These are phyloP conservation scores for Creontiades dilutus DNA, from an alignment of 2,888 invertebrate genomes.

Conservation along the genomic window DNA sequence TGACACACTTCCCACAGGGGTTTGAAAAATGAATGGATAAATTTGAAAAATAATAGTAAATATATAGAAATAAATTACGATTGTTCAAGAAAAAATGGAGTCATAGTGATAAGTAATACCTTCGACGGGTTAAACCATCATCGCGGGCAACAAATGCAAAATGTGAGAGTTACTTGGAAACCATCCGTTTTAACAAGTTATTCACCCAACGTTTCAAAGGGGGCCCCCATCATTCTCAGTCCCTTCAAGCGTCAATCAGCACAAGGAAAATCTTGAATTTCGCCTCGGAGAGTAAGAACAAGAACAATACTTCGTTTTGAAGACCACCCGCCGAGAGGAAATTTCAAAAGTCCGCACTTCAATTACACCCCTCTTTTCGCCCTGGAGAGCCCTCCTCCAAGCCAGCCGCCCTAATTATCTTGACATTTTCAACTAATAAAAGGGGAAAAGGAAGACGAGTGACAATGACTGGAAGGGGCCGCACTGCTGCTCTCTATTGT, in stretches of 20 bases:
- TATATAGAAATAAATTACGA: too few species aligned
- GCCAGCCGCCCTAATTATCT: constrained; percentile 56
- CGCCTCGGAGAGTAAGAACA: not conserved
- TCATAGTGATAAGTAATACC: too few species aligned
- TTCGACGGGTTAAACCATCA: too few species aligned
- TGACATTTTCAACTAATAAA: constrained; percentile 62
- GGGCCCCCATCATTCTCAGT: not conserved
- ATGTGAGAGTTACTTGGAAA: not conserved
- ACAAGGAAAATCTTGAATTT: constrained; percentile 10
- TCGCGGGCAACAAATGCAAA: too few species aligned
- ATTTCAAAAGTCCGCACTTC: constrained; percentile 34
- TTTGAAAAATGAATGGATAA: too few species aligned
- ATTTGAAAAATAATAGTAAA: too few species aligned
- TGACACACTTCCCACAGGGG: too few species aligned
- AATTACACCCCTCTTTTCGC: constrained; percentile 14
- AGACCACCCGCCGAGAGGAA: not conserved
- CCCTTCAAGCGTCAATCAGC: not conserved
- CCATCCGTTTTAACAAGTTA: not conserved
- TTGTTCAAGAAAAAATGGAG: too few species aligned
- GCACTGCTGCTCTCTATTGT: constrained; percentile 26
- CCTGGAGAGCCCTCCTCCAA: not conserved
- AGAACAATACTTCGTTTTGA: constrained; percentile 27
- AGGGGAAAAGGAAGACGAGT: constrained; percentile 44
- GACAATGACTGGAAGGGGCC: constrained; percentile 44
- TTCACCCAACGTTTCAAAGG: not conserved